phyloP scores from a whole-genome alignment of 2,113 vertebrate genomes.

The Aegotheles bennettii region DNA sequence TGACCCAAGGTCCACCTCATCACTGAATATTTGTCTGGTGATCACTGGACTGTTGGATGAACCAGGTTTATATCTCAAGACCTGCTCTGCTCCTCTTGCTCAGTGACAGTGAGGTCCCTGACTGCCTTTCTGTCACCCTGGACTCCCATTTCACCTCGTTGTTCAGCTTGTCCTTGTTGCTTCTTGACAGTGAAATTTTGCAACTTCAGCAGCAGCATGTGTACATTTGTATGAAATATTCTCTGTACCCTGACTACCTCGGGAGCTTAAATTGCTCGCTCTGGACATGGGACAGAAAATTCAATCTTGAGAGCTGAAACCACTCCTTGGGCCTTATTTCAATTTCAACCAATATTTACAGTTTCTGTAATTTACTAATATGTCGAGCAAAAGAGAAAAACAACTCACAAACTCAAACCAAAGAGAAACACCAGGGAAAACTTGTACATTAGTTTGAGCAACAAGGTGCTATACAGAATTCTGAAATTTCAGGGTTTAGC shows the following conservation, averaged over 20 bases:
- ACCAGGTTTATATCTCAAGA: accelerated
- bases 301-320: not conserved
- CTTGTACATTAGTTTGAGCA: not conserved
- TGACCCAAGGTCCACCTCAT: too few species aligned
- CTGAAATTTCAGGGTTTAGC: not conserved
- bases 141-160: not conserved
- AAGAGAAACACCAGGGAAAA: not conserved
- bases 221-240: not conserved
- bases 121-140: not conserved
- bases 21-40: not conserved
- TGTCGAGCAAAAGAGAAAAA: not conserved
- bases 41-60: not conserved
- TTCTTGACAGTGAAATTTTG: not conserved
- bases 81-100: not conserved
- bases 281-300: not conserved
- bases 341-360: not conserved
- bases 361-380: not conserved
- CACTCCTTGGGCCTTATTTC: too few species aligned
- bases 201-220: not conserved
- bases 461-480: not conserved
- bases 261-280: not conserved
- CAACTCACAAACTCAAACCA: not conserved
- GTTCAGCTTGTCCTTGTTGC: not conserved
- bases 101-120: not conserved
- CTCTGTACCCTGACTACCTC: not conserved